Percentiles rank a stretch among this genome's conserved stretches.
These are phyloP conservation scores for Tachina lurida DNA, from an alignment of 2,888 invertebrate species.

Conservation along the genomic window DNA sequence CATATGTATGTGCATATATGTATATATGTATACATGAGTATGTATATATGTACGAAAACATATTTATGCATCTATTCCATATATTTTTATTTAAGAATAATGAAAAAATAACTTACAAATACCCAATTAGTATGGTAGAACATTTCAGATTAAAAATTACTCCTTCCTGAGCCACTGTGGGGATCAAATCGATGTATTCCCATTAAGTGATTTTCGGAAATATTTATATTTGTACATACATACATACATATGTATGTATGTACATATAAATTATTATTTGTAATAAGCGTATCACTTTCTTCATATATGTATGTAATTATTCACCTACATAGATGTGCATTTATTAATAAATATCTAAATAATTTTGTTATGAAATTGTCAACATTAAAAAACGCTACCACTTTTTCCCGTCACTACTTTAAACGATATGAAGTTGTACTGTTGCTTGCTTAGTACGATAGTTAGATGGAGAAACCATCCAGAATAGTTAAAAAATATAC, in stretches of 20 bases:
- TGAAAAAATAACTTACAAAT: constrained; percentile 78
- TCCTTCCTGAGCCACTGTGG: too few species aligned
- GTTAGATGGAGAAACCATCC: constrained; percentile 1
- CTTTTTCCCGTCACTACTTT: constrained; percentile 34
- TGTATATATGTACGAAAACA: background rate
- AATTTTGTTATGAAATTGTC: background rate
- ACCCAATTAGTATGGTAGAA: constrained; percentile 80
- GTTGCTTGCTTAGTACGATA: background rate
- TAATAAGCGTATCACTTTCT: constrained; percentile 2
- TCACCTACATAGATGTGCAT: background rate
- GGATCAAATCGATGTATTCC: background rate
- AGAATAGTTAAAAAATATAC: background rate
- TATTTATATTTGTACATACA: background rate
- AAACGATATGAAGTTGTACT: constrained; percentile 39
- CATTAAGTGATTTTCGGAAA: background rate
- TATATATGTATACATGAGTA: too few species aligned
- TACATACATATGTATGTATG: background rate
- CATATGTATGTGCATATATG: too few species aligned
- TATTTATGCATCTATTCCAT: background rate
- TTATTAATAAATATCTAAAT: background rate
- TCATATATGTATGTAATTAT: background rate
- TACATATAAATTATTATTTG: background rate
- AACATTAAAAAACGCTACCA: background rate
- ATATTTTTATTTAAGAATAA: background rate
- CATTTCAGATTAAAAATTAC: constrained; percentile 72